Base-by-base conservation (phyloP, 2,797 vertebrate genomes). In the Enteromius radiatus region DNA sequence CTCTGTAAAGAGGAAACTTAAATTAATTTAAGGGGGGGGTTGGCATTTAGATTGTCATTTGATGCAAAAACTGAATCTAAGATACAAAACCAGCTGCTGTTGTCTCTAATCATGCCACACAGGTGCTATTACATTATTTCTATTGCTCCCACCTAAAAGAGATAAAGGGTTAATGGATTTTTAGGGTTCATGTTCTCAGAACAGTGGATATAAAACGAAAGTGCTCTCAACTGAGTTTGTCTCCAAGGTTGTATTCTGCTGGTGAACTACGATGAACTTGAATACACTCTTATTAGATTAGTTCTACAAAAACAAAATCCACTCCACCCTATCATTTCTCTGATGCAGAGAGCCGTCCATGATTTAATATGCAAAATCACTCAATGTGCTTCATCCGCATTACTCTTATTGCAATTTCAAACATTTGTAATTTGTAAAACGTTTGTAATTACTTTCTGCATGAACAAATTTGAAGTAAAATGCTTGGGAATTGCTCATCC, bases 1-100 rank as follows among this genome's bases (percentile, higher is more conserved):
- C 69, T 89, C 87, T 21, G 7, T 87, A 82, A 74, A 84, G 83
- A 71, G 73, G 81, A 83, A 79, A 71, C 56, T 76, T 64, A 41
- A 12, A 23, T 23, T 19, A 49, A n/a, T n/a, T n/a, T n/a, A n/a
- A n/a, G n/a, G n/a, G n/a, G n/a, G n/a, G n/a, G n/a, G n/a, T n/a
- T n/a, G n/a, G n/a, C 11, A 52, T 49, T 76, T 61, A 0, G 38
- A 21, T 56, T n/a, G 33, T 59, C 73, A 75, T 33, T 75, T 75
- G 33, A 70, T 26, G 12, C 21, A 80, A 47, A 63, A 12, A 61
- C 12, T 61, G 3, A 43, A 64, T 47, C 38, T 64, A 28, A 67
- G 52, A 56, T 1, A 23, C 45, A 47, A 78, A 49, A 43, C 11
- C 10, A 41, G 23, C 31, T 31, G 38, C n/a, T 45, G 1, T 70